phyloP scores from a whole-genome alignment of 1,140 invertebrate genomes.

The Archivesica marissinica region DNA sequence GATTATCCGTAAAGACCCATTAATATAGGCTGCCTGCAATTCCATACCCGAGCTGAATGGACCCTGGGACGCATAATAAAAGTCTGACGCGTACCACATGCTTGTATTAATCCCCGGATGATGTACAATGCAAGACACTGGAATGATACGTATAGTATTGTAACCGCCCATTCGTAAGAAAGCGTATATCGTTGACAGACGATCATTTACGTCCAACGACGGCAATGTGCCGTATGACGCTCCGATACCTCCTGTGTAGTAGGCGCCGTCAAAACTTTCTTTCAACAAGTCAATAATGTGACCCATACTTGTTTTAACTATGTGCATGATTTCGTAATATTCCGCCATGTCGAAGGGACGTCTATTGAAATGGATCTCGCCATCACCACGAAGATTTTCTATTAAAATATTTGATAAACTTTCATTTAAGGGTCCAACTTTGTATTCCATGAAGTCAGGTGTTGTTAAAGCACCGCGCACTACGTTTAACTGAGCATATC shows the following conservation, averaged over 20 bases:
- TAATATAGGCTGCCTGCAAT: neutral
- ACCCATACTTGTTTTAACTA: neutral
- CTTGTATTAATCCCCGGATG: slow-evolving; percentile 36
- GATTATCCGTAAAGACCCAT: slow-evolving; percentile 30
- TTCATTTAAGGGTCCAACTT: slow-evolving; percentile 48
- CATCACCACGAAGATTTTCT: slow-evolving; percentile 36
- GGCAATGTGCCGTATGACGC: neutral
- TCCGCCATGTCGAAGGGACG: slow-evolving; percentile 30
- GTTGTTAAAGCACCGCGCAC: neutral
- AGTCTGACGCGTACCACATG: slow-evolving; percentile 40
- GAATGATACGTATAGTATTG: slow-evolving; percentile 22
- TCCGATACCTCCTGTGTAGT: neutral
- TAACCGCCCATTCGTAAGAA: slow-evolving; percentile 13
- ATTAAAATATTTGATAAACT: neutral
- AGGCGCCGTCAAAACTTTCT: slow-evolving; percentile 54
- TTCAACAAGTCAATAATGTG: neutral
- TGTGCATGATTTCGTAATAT: neutral
- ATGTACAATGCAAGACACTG: slow-evolving; percentile 43
- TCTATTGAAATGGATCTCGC: slow-evolving; percentile 45
- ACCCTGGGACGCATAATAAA: slow-evolving; percentile 52
- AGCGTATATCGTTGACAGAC: slow-evolving; percentile 3
- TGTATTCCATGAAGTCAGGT: slow-evolving; percentile 58
- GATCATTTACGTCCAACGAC: slow-evolving; percentile 1
- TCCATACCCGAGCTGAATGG: slow-evolving; percentile 28
- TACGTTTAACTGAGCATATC: slow-evolving; percentile 46